Percentiles rank a stretch among this genome's conserved stretches.
Evolutionary conservation across 2,888 invertebrate genomes (phyloP).

Genomic region (Microctonus brassicae): DNA sequence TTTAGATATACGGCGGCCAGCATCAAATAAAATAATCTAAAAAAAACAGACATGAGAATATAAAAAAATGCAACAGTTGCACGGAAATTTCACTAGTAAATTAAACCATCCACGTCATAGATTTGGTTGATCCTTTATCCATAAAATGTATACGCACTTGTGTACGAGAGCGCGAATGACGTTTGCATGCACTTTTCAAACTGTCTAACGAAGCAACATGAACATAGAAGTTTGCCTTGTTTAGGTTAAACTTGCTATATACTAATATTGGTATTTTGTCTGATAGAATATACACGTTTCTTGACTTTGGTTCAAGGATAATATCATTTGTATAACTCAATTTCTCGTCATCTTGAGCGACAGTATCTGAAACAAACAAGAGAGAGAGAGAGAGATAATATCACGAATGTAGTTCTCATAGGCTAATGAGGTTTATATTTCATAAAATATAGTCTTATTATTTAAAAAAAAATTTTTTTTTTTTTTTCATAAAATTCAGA

Average conservation of each 20-base stretch:
- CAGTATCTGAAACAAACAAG: constrained; percentile 70
- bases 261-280: constrained; percentile 61
- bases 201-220: constrained; percentile 48
- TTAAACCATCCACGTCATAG: background rate
- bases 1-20: too few species aligned
- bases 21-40: too few species aligned
- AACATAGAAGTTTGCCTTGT: constrained; percentile 52
- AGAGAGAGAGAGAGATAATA: too few species aligned
- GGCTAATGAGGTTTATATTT: too few species aligned
- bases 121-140: background rate
- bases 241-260: constrained; percentile 46
- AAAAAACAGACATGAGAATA: background rate
- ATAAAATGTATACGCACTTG: background rate
- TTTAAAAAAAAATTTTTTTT: background rate
- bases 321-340: constrained; percentile 85
- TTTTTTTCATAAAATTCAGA: background rate
- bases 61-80: background rate
- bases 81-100: background rate
- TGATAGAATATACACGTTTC: constrained; percentile 59
- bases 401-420: too few species aligned
- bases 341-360: constrained; percentile 77
- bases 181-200: constrained; percentile 44
- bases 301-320: constrained; percentile 51
- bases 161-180: background rate
- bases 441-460: too few species aligned